These are phyloP conservation scores for Catostomus latipinnis DNA, from an alignment of 2,797 vertebrate genomes.

Conservation along the genomic window DNA sequence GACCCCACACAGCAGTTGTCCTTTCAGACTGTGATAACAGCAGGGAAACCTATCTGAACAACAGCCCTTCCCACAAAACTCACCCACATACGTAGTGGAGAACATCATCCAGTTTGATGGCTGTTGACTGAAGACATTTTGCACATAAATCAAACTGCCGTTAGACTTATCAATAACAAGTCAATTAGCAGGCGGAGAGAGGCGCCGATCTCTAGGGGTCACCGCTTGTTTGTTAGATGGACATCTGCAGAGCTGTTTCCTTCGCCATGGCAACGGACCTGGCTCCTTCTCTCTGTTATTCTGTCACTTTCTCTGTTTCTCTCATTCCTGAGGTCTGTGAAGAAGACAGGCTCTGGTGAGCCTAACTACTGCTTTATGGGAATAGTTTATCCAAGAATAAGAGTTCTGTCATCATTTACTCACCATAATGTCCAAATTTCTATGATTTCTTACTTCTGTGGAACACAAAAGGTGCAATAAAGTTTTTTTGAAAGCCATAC, in stretches of 20 bases:
- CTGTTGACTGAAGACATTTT: constrained; percentile 71
- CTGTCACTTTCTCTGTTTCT: neutral
- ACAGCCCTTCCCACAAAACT: constrained; percentile 55
- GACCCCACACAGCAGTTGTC: constrained; percentile 53
- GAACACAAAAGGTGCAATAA: too few species aligned
- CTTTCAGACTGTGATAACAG: constrained; percentile 55
- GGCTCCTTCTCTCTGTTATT: constrained; percentile 7
- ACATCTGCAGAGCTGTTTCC: constrained; percentile 75
- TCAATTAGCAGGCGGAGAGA: constrained; percentile 75
- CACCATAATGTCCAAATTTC: too few species aligned
- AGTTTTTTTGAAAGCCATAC: too few species aligned
- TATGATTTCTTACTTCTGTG: too few species aligned
- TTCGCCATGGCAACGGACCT: constrained; percentile 16
- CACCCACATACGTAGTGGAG: neutral
- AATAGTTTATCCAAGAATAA: neutral
- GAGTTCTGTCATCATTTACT: neutral
- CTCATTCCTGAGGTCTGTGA: neutral
- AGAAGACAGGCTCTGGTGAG: neutral
- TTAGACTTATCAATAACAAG: constrained; percentile 85
- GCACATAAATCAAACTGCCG: constrained; percentile 80
- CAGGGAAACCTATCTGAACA: constrained; percentile 53
- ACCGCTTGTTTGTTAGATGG: constrained; percentile 75
- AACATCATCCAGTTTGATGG: constrained; percentile 70
- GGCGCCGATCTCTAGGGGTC: constrained; percentile 76
- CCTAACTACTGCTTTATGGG: neutral